Conservation (phyloP, 2,113 vertebrate genomes). For the Pygoscelis adeliae region DNA sequence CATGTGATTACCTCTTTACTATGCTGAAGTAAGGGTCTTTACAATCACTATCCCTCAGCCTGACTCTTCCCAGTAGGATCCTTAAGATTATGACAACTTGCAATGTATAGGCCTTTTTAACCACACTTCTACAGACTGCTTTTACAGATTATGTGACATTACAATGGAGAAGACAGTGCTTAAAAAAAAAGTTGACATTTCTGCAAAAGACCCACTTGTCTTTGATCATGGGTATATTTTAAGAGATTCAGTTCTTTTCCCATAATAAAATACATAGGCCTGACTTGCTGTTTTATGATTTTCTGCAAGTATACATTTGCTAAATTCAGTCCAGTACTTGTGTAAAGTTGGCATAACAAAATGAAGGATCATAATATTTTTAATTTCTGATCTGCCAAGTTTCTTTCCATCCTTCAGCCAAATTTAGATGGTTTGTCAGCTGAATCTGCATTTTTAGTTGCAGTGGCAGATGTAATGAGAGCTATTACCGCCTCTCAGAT, state of each 20-base stretch:
- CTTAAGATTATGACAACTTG: background rate
- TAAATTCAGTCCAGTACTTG: background rate
- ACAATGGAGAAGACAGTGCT: background rate
- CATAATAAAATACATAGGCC: background rate
- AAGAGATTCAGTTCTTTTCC: background rate
- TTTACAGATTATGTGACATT: background rate
- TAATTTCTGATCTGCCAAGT: background rate
- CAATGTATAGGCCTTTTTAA: background rate
- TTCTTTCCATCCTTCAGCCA: constrained; percentile 16
- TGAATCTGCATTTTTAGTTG: constrained; percentile 38
- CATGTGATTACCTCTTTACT: background rate
- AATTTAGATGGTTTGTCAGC: constrained; percentile 40
- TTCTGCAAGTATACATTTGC: background rate
- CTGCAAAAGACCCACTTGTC: background rate
- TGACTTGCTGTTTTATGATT: background rate
- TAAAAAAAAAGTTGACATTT: background rate
- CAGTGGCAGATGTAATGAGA: constrained; percentile 45
- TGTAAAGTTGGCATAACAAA: background rate
- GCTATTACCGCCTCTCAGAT: constrained; percentile 17
- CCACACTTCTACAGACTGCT: background rate
- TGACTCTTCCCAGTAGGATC: background rate
- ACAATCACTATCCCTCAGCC: background rate
- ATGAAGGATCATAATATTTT: background rate
- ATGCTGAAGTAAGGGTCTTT: background rate
- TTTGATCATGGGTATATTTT: background rate